Evolutionary conservation across 2,113 vertebrate species (phyloP).

Genomic region (Gnathonemus echidnorhynchus): DNA sequence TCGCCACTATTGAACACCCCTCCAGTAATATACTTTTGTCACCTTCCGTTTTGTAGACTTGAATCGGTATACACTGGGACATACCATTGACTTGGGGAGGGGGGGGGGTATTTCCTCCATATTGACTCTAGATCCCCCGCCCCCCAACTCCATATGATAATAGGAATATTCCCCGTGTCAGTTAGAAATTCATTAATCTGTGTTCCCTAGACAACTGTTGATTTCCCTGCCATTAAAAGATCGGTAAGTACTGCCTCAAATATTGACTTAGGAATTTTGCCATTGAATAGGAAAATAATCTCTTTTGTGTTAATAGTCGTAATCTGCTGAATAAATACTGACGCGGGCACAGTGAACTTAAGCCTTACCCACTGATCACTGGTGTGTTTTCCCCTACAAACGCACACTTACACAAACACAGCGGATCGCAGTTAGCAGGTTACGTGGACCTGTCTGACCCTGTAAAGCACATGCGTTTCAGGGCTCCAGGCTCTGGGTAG

Average conservation of each 20-base stretch:
- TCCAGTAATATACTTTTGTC: not conserved
- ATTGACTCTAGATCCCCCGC: not conserved
- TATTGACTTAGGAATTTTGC: not conserved
- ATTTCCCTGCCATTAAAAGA: conserved; percentile 32
- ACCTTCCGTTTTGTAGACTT: not conserved
- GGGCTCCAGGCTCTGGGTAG: conserved; percentile 8
- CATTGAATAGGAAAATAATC: not conserved
- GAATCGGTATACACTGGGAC: not conserved
- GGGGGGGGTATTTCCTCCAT: not conserved
- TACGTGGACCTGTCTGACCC: not conserved
- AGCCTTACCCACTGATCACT: not conserved
- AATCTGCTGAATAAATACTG: conserved; percentile 41
- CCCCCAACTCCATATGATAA: conserved; percentile 25
- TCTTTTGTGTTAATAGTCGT: conserved; percentile 22
- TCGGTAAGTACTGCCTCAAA: conserved; percentile 28
- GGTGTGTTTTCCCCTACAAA: not conserved
- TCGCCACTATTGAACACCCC: not conserved
- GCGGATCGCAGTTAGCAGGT: not conserved
- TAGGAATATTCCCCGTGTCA: conserved; percentile 37
- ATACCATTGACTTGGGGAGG: not conserved
- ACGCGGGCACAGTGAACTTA: conserved; percentile 18
- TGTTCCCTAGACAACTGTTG: conserved; percentile 39
- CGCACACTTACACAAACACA: not conserved
- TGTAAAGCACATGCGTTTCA: not conserved
- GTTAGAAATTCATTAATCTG: conserved; percentile 51